Conservation (phyloP, 2,888 invertebrate species). For the Spialia ferax region DNA sequence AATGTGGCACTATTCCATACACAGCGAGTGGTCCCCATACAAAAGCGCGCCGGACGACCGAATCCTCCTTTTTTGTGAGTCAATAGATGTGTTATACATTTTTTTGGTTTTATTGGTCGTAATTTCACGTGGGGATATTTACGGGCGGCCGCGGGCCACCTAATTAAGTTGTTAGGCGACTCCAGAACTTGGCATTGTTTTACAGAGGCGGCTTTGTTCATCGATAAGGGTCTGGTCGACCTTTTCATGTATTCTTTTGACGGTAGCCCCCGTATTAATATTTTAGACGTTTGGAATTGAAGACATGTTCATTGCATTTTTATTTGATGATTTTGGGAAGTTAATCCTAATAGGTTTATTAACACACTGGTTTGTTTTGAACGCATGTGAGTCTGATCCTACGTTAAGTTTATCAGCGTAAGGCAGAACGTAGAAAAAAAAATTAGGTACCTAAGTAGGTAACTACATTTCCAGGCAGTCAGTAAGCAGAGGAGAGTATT, state of each 20-base stretch:
- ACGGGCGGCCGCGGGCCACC: constrained; percentile 82
- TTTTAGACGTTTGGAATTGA: constrained; percentile 1
- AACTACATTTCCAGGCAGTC: not conserved
- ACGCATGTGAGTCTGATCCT: too few species aligned
- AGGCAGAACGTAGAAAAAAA: not conserved
- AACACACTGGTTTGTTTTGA: too few species aligned
- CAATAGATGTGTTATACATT: constrained; percentile 86
- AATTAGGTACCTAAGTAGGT: too few species aligned
- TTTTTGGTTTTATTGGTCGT: constrained; percentile 85
- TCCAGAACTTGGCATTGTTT: constrained; percentile 76
- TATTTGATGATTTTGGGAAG: too few species aligned
- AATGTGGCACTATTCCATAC: constrained; percentile 53
- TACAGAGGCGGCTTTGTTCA: constrained; percentile 71
- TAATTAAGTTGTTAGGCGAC: constrained; percentile 86
- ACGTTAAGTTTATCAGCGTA: not conserved
- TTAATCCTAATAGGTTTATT: not conserved
- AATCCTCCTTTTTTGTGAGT: constrained; percentile 80
- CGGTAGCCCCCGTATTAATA: constrained; percentile 63
- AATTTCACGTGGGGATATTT: constrained; percentile 85
- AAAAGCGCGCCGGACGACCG: constrained; percentile 80
- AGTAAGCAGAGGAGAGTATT: not conserved
- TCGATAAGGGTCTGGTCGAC: constrained; percentile 67
- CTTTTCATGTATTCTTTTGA: constrained; percentile 67
- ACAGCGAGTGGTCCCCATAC: constrained; percentile 79
- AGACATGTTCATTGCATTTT: not conserved